Percentiles rank a stretch among this genome's conserved stretches.
These are phyloP conservation scores for Taurulus bubalis DNA, from an alignment of 2,113 vertebrate species.

Conservation along the genomic window DNA sequence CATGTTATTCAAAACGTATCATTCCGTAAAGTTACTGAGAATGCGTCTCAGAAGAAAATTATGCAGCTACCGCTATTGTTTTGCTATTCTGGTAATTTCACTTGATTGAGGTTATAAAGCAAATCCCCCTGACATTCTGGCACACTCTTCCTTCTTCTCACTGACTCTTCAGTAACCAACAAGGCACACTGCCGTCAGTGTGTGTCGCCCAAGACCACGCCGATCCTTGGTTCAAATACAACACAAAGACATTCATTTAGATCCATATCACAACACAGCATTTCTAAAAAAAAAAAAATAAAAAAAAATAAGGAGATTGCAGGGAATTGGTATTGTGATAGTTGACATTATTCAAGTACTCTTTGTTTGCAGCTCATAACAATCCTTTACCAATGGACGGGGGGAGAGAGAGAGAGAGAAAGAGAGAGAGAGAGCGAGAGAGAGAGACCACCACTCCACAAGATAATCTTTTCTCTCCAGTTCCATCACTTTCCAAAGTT, in stretches of 20 bases:
- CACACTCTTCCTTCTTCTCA: slow-evolving; percentile 40
- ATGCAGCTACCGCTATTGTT: slow-evolving; percentile 59
- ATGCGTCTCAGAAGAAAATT: slow-evolving; percentile 34
- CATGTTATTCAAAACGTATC: slow-evolving; percentile 47
- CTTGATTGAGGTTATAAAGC: slow-evolving; percentile 77
- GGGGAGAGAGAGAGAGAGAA: slow-evolving; percentile 21
- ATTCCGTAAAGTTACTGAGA: slow-evolving; percentile 58
- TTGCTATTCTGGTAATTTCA: slow-evolving; percentile 72
- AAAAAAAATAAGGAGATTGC: slow-evolving; percentile 52
- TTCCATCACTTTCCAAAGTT: slow-evolving; percentile 96
- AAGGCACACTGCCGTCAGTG: slow-evolving; percentile 35
- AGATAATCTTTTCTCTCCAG: slow-evolving; percentile 62
- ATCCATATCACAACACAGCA: slow-evolving; percentile 52
- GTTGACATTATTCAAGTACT: slow-evolving; percentile 85
- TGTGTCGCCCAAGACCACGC: slow-evolving; percentile 43
- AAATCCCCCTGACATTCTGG: slow-evolving; percentile 53
- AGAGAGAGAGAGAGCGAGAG: slow-evolving; percentile 24
- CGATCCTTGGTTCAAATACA: slow-evolving; percentile 74
- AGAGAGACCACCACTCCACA: slow-evolving; percentile 47
- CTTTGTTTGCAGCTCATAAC: slow-evolving; percentile 90
- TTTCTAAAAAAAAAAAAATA: slow-evolving; percentile 40
- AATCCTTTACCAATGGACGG: slow-evolving; percentile 89
- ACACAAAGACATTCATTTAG: slow-evolving; percentile 53
- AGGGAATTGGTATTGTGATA: slow-evolving; percentile 67
- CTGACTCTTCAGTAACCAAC: slow-evolving; percentile 13